Conservation (phyloP, 2,888 invertebrate species). For the Miltochrista miniata region DNA sequence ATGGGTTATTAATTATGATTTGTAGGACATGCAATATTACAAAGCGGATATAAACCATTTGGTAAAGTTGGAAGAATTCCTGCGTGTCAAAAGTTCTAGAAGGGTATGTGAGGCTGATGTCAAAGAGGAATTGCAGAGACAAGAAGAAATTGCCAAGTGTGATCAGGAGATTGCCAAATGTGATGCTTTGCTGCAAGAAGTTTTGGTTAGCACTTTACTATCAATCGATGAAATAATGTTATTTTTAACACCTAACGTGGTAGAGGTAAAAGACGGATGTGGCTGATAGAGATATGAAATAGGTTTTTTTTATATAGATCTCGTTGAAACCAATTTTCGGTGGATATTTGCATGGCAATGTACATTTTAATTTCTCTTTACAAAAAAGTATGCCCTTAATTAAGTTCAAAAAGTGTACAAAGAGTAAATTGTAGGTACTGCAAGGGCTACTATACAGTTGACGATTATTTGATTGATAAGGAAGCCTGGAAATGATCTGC, state of each 20-base stretch:
- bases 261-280: too few species aligned
- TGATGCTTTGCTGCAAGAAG: constrained; percentile 87
- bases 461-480: too few species aligned
- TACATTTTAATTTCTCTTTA: too few species aligned
- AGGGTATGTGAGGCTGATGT: constrained; percentile 89
- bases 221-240: neutral
- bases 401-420: too few species aligned
- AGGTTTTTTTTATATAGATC: too few species aligned
- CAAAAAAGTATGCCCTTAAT: too few species aligned
- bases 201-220: constrained; percentile 84
- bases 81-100: constrained; percentile 91
- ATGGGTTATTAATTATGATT: neutral
- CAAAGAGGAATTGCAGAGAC: constrained; percentile 87
- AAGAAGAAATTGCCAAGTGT: constrained; percentile 86
- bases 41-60: constrained; percentile 93
- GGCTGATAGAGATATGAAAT: too few species aligned
- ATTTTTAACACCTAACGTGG: neutral
- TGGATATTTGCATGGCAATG: too few species aligned
- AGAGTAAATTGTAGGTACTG: too few species aligned
- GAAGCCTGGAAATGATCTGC: too few species aligned
- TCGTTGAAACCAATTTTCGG: too few species aligned
- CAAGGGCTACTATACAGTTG: too few species aligned
- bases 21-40: constrained; percentile 92
- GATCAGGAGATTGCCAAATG: constrained; percentile 88
- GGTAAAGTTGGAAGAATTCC: constrained; percentile 91